phyloP scores from a whole-genome alignment of 2,113 vertebrate species.

The Festucalex cinctus region DNA sequence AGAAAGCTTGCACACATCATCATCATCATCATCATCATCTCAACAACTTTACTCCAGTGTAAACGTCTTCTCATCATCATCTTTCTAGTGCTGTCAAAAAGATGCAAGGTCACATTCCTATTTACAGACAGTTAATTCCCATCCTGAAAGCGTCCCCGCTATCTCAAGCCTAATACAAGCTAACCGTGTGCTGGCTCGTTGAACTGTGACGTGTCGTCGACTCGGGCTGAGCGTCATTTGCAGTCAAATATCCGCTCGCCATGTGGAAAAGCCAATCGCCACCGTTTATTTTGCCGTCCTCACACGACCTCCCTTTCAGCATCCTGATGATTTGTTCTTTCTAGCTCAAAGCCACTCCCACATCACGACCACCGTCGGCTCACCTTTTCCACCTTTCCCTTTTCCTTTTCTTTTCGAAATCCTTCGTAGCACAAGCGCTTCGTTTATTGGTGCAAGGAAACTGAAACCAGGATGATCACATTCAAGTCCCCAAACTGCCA shows the following conservation, averaged over 20 bases:
- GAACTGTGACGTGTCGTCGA: conserved; percentile 17
- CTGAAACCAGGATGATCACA: too few relatives aligned
- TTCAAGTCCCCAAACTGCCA: background rate
- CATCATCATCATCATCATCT: conserved; percentile 14
- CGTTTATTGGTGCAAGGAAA: background rate
- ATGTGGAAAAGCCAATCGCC: conserved; percentile 47
- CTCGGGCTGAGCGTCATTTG: conserved; percentile 27
- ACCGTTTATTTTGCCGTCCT: conserved; percentile 30
- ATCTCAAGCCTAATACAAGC: too few relatives aligned
- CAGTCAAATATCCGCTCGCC: conserved; percentile 60
- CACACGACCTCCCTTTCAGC: conserved; percentile 1
- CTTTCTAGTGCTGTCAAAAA: conserved; percentile 3
- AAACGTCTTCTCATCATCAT: conserved; percentile 6
- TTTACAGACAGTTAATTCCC: background rate
- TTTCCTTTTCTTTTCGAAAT: too few relatives aligned
- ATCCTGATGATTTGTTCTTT: conserved; percentile 2
- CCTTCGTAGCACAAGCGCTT: background rate
- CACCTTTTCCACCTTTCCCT: conserved; percentile 31
- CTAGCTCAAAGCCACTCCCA: too few relatives aligned
- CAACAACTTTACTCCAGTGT: conserved; percentile 53
- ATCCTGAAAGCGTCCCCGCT: too few relatives aligned
- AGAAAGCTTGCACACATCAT: conserved; percentile 8
- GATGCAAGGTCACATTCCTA: background rate
- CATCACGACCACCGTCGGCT: background rate
- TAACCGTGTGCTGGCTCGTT: background rate